Conservation (phyloP, 2,797 vertebrate genomes). For the Leucoraja ocellata region DNA sequence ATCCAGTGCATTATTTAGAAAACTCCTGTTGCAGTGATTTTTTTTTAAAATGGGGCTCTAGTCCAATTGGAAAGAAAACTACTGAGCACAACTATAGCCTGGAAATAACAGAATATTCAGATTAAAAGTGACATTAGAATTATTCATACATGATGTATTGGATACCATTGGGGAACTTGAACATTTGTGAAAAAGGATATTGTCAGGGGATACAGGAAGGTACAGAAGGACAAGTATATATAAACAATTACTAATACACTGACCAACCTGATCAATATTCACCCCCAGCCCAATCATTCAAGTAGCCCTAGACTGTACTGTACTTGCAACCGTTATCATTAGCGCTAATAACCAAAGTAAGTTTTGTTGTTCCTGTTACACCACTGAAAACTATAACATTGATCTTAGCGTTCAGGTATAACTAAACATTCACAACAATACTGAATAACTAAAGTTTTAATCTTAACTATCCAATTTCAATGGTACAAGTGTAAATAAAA, state of each 20-base stretch:
- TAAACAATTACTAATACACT: neutral
- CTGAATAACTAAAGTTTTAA: neutral
- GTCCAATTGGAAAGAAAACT: neutral
- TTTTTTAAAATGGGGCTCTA: neutral
- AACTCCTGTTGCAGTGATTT: neutral
- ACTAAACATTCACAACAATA: neutral
- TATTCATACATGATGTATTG: neutral
- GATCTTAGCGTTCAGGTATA: neutral
- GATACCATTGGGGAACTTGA: neutral
- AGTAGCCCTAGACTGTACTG: neutral
- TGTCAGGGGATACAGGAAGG: neutral
- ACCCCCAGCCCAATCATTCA: too few relatives aligned
- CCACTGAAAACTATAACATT: neutral
- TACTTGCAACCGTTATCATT: neutral
- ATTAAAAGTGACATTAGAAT: neutral
- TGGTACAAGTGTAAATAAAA: neutral
- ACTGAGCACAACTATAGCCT: neutral
- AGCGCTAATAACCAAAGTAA: neutral
- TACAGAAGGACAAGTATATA: neutral
- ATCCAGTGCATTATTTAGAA: constrained; percentile 2
- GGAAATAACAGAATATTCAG: neutral
- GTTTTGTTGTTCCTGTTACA: neutral
- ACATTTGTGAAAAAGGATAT: neutral
- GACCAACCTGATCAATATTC: neutral
- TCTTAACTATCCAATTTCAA: neutral